Evolutionary conservation across 2,888 invertebrate species (phyloP).

Genomic region (Drosophila maculinotata): DNA sequence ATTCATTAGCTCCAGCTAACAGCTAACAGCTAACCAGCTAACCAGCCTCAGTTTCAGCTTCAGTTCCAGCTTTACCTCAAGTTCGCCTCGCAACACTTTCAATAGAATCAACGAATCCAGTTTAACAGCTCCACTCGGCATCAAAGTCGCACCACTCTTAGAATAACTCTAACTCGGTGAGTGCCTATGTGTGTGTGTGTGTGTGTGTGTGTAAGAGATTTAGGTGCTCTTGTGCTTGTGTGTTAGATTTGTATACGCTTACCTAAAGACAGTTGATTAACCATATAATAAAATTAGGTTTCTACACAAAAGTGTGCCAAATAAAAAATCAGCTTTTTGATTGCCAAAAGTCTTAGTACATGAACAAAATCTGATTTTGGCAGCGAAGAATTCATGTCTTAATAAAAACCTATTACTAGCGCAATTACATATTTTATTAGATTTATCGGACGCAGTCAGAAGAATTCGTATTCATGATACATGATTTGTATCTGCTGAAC

Average conservation of each 20-base stretch:
- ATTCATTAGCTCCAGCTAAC: constrained; percentile 64
- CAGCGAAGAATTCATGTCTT: no score
- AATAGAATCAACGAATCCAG: constrained; percentile 75
- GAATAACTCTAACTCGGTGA: constrained; percentile 20
- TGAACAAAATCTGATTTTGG: no score
- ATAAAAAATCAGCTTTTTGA: no score
- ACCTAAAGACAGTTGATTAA: not conserved
- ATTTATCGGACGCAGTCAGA: no score
- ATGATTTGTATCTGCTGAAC: no score
- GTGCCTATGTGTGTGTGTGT: constrained; percentile 13
- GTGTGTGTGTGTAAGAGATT: constrained; percentile 14
- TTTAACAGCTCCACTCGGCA: constrained; percentile 47
- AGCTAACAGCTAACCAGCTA: constrained; percentile 4
- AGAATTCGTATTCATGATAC: no score
- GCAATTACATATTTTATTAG: no score
- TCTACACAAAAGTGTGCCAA: no score
- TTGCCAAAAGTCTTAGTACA: no score
- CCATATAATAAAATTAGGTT: not conserved
- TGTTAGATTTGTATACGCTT: constrained; percentile 10
- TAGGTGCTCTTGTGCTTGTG: constrained; percentile 11
- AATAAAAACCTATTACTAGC: no score
- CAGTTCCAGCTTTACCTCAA: constrained; percentile 20
- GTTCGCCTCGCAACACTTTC: constrained; percentile 66
- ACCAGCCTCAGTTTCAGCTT: not conserved
- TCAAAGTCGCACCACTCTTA: constrained; percentile 47